phyloP scores from a whole-genome alignment of 2,888 invertebrate species.

The Agrotis segetum region DNA sequence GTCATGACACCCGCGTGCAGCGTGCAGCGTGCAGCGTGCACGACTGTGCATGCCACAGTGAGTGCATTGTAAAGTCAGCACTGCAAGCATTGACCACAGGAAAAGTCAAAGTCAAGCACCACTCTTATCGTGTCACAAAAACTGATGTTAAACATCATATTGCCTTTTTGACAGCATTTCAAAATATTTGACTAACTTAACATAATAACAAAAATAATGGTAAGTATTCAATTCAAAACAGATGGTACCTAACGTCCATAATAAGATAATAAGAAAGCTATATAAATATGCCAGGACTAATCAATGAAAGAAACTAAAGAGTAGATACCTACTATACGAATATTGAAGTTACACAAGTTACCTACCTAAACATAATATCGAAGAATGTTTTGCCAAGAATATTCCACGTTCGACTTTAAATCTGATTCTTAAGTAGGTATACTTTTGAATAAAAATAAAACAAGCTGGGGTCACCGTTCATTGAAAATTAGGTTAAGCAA shows the following conservation, averaged over 20 bases:
- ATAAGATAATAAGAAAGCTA: not conserved
- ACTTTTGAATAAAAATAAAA: not conserved
- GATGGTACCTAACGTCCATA: not conserved
- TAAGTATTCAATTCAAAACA: not conserved
- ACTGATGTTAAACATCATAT: not conserved
- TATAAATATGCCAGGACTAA: not conserved
- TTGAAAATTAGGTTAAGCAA: too few relatives aligned
- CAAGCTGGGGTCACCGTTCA: not conserved
- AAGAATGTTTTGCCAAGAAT: too few relatives aligned
- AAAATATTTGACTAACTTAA: not conserved
- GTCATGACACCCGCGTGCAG: conserved; percentile 65
- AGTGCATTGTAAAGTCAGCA: conserved; percentile 59
- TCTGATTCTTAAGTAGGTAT: not conserved
- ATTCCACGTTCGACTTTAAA: not conserved
- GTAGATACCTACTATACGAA: too few relatives aligned
- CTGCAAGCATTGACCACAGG: conserved; percentile 5
- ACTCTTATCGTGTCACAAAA: conserved; percentile 13
- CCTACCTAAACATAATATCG: too few relatives aligned
- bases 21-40: conserved; percentile 10
- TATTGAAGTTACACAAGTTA: not conserved
- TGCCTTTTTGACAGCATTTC: not conserved
- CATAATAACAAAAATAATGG: not conserved
- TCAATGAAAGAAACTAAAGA: not conserved
- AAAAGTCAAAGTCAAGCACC: conserved; percentile 28
- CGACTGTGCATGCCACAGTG: conserved; percentile 46